Conservation (phyloP, 2,113 vertebrate genomes). For the Thunnus thynnus region DNA sequence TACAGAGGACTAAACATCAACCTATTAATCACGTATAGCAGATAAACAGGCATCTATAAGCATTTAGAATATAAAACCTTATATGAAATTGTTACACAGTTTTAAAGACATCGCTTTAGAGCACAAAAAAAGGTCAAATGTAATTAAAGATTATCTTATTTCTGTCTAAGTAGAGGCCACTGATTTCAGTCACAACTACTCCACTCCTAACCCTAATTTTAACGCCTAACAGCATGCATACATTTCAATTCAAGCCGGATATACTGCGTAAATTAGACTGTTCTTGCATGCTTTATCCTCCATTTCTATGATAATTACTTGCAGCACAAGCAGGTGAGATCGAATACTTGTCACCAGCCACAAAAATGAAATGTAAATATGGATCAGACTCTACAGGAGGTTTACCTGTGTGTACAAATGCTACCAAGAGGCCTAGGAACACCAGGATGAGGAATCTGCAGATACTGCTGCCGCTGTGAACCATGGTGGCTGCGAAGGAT, state of each 20-base stretch:
- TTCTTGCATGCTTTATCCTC: background rate
- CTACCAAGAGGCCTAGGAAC: constrained; percentile 74
- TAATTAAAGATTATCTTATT: no score
- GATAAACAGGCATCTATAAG: background rate
- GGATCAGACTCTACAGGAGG: background rate
- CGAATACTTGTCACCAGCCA: background rate
- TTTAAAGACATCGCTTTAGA: background rate
- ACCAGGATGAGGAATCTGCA: constrained; percentile 71
- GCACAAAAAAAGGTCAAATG: background rate
- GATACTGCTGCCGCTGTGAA: constrained; percentile 66
- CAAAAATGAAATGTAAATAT: background rate
- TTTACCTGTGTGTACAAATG: constrained; percentile 81
- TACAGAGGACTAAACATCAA: background rate
- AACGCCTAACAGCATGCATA: no score
- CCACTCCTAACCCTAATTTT: no score
- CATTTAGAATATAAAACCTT: background rate
- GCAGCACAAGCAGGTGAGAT: background rate
- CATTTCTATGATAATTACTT: background rate
- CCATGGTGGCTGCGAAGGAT: constrained; percentile 72
- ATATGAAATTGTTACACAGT: background rate
- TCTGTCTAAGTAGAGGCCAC: no score
- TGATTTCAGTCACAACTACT: background rate
- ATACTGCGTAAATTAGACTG: background rate
- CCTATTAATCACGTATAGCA: background rate
- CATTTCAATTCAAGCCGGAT: background rate